phyloP scores from a whole-genome alignment of 1,140 invertebrate genomes.

The Eumeta japonica region DNA sequence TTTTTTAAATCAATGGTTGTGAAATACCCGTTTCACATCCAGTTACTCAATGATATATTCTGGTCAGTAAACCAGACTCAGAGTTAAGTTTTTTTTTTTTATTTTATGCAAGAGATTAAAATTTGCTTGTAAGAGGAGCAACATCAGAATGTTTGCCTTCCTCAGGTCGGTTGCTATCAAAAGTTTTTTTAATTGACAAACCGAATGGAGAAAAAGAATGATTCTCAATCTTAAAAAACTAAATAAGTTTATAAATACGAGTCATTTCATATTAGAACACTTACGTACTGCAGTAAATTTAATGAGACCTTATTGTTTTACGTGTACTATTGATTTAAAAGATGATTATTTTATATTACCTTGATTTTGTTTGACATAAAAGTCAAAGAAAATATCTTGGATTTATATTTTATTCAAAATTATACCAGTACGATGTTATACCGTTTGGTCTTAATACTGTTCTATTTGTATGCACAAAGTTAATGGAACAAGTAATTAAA shows the following conservation, averaged over 20 bases:
- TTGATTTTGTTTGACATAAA: slow-evolving; percentile 2
- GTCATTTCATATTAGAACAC: slow-evolving; percentile 20
- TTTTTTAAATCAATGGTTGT: slow-evolving; percentile 1
- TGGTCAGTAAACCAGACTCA: too few species aligned
- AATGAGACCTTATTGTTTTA: slow-evolving; percentile 9
- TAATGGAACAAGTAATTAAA: slow-evolving; percentile 4
- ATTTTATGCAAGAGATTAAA: too few species aligned
- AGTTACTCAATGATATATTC: too few species aligned
- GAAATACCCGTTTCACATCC: slow-evolving; percentile 1
- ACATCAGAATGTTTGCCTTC: slow-evolving; percentile 6
- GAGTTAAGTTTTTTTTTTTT: neutral
- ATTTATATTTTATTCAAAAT: slow-evolving; percentile 3
- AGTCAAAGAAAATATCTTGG: slow-evolving; percentile 4
- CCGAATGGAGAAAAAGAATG: slow-evolving; percentile 18
- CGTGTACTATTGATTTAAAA: slow-evolving; percentile 13
- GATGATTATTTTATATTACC: slow-evolving; percentile 8
- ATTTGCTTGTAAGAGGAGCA: slow-evolving; percentile 2
- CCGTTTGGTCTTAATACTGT: slow-evolving; percentile 4
- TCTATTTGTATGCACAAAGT: slow-evolving; percentile 4
- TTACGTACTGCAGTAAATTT: slow-evolving; percentile 17
- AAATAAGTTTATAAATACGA: slow-evolving; percentile 16
- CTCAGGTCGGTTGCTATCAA: slow-evolving; percentile 15
- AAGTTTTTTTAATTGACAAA: slow-evolving; percentile 16
- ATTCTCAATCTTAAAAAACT: slow-evolving; percentile 19
- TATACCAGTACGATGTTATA: slow-evolving; percentile 4